Percentiles rank a stretch among this genome's conserved stretches.
These are phyloP conservation scores for Poicephalus meyeri DNA, from an alignment of 2,113 vertebrate genomes.

Conservation along the genomic window DNA sequence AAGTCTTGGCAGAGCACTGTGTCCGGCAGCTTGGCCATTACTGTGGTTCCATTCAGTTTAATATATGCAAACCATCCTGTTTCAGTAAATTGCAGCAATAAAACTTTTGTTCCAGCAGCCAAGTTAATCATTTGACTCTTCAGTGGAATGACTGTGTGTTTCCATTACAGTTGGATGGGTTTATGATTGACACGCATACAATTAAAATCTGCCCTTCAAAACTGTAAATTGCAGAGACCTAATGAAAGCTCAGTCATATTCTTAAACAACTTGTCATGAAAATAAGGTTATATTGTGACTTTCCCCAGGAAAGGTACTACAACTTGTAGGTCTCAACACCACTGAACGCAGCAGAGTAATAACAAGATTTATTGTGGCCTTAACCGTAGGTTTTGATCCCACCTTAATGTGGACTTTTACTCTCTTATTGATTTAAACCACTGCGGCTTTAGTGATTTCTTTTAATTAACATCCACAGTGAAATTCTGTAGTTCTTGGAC, in stretches of 20 bases:
- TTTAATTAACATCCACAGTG: background rate
- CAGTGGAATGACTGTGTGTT: slow-evolving; percentile 16
- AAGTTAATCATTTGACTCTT: slow-evolving; percentile 42
- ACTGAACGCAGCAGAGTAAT: background rate
- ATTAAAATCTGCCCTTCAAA: background rate
- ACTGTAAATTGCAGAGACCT: background rate
- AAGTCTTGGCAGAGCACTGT: slow-evolving; percentile 21
- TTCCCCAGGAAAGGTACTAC: background rate
- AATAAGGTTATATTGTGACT: background rate
- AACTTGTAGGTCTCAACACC: background rate
- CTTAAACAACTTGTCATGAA: background rate
- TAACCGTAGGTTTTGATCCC: background rate
- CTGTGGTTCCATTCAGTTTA: slow-evolving; percentile 54
- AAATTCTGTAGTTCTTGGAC: background rate
- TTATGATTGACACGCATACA: slow-evolving; percentile 25
- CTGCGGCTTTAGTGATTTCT: background rate
- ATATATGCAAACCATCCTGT: slow-evolving; percentile 69
- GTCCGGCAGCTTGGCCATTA: slow-evolving; percentile 67
- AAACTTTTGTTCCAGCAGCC: slow-evolving; percentile 47
- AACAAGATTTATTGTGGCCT: background rate
- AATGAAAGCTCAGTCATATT: background rate
- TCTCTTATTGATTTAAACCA: background rate
- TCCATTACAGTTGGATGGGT: slow-evolving; percentile 34
- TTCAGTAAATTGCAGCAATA: slow-evolving; percentile 69
- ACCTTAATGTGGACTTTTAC: background rate